Evolutionary conservation across 2,797 vertebrate genomes (phyloP).

Genomic region (Mustela erminea): DNA sequence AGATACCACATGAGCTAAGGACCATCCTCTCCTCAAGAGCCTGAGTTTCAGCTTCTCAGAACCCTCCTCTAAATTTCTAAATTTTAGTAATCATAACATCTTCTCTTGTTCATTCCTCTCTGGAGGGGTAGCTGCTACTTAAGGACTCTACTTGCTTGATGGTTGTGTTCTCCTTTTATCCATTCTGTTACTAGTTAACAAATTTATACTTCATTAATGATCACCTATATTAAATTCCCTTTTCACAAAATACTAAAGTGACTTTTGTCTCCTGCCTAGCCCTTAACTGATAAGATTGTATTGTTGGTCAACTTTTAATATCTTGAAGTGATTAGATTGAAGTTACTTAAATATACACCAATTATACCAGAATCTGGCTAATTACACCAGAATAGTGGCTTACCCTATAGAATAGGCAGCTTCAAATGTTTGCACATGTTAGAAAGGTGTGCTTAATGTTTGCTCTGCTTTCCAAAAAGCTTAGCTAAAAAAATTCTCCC

Average conservation of each 20-base stretch:
- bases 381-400: background rate
- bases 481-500: background rate
- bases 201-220: background rate
- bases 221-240: background rate
- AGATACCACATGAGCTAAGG: rapidly evolving
- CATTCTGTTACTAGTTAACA: background rate
- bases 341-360: background rate
- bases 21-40: background rate
- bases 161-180: background rate
- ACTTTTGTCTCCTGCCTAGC: background rate
- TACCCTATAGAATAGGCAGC: background rate
- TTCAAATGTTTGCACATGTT: background rate
- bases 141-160: background rate
- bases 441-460: background rate
- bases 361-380: background rate
- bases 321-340: background rate
- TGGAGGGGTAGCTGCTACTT: background rate
- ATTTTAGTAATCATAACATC: too few relatives aligned
- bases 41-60: background rate
- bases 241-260: background rate
- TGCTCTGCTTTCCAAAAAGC: background rate
- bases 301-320: background rate
- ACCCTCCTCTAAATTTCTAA: too few relatives aligned
- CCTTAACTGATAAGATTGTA: background rate
- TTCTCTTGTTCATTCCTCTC: background rate